phyloP scores from a whole-genome alignment of 2,888 invertebrate genomes.

The Andrena flavipes region DNA sequence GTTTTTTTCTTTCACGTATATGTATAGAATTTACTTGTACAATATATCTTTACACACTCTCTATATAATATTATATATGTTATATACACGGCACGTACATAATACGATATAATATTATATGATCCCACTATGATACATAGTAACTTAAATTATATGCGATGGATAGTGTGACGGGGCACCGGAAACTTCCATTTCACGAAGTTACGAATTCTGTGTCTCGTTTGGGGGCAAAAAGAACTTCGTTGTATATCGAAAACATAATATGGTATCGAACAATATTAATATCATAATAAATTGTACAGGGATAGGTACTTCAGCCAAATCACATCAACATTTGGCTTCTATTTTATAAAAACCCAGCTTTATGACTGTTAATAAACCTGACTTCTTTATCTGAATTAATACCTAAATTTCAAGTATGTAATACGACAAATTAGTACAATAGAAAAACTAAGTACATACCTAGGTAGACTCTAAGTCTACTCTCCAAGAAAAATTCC shows the following conservation, averaged over 20 bases:
- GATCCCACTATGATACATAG: slow-evolving; percentile 27
- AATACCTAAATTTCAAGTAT: too few relatives aligned
- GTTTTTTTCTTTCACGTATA: background rate
- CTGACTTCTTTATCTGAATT: too few relatives aligned
- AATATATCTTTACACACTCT: slow-evolving; percentile 15
- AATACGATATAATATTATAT: slow-evolving; percentile 49
- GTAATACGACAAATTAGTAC: too few relatives aligned
- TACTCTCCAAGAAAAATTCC: too few relatives aligned
- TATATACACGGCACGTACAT: slow-evolving; percentile 39
- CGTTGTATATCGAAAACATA: slow-evolving; percentile 24
- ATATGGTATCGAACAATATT: background rate
- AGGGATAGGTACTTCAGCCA: background rate
- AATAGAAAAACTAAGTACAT: too few relatives aligned
- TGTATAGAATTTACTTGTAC: slow-evolving; percentile 27
- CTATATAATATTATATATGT: slow-evolving; percentile 40
- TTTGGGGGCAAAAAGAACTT: slow-evolving; percentile 6
- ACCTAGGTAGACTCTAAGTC: too few relatives aligned
- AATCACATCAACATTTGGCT: background rate
- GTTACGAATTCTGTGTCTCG: background rate
- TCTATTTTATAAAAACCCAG: too few relatives aligned
- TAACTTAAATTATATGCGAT: slow-evolving; percentile 29
- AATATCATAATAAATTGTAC: background rate
- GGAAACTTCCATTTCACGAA: background rate
- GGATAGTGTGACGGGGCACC: slow-evolving; percentile 1
- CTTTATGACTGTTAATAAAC: too few relatives aligned